Conservation (phyloP, 2,797 vertebrate genomes). For the Megalops cyprinoides region DNA sequence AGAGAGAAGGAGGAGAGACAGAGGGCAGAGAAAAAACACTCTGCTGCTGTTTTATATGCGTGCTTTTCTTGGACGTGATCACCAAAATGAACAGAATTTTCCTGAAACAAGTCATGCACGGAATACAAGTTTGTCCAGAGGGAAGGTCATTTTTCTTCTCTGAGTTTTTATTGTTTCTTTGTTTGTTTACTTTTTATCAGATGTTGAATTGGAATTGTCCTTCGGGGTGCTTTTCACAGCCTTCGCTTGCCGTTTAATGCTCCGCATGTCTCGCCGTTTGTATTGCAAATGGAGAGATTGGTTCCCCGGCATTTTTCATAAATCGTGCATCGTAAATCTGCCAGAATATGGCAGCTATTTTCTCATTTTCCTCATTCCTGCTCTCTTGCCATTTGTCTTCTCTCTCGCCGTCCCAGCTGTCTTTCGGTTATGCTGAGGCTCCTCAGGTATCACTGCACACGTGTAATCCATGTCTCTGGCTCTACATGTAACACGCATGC, state of each 20-base stretch:
- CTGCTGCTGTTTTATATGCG: constrained; percentile 2
- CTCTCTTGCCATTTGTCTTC: background rate
- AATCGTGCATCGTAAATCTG: background rate
- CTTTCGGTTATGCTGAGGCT: background rate
- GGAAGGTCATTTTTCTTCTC: background rate
- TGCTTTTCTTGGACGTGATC: constrained; percentile 1
- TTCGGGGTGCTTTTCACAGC: background rate
- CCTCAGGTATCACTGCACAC: background rate
- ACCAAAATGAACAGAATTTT: background rate
- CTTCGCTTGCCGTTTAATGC: background rate
- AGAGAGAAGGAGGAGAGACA: background rate
- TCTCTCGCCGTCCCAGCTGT: too few relatives aligned
- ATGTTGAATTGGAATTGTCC: background rate
- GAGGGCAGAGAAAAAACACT: background rate
- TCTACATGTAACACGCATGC: background rate
- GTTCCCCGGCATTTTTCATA: constrained; percentile 7
- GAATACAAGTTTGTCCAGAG: too few relatives aligned
- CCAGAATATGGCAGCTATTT: background rate
- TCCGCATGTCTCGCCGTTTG: background rate
- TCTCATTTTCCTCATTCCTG: background rate
- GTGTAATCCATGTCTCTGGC: background rate
- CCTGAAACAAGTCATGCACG: background rate
- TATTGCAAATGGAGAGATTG: background rate
- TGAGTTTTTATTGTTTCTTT: background rate
- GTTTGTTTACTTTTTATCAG: background rate